Evolutionary conservation across 2,113 vertebrate genomes (phyloP).

Genomic region (Salvator merianae): DNA sequence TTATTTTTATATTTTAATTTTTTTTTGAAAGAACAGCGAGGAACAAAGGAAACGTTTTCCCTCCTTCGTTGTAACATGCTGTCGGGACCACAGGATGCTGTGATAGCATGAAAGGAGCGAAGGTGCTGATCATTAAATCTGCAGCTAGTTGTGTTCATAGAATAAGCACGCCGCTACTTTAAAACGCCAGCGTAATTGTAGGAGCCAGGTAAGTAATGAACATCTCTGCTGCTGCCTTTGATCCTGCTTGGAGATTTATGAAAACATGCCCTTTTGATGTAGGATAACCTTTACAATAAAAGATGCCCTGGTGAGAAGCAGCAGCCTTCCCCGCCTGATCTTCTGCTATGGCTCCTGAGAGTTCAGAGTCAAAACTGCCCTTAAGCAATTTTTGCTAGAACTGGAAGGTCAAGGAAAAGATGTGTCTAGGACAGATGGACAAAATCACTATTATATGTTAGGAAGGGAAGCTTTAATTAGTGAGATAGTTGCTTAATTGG

Average conservation of each 20-base stretch:
- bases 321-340: not conserved
- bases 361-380: not conserved
- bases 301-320: not conserved
- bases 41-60: constrained; percentile 7
- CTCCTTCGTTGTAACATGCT: not conserved
- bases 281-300: constrained; percentile 1
- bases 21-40: not conserved
- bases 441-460: not conserved
- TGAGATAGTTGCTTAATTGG: not conserved
- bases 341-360: not conserved
- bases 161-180: not conserved
- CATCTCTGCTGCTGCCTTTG: not conserved
- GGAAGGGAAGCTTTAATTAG: not conserved
- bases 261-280: not conserved
- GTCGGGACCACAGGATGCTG: constrained; percentile 25
- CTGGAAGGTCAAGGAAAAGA: not conserved
- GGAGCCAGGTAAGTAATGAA: not conserved
- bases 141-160: not conserved
- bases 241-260: not conserved
- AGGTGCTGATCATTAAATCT: not conserved
- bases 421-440: not conserved
- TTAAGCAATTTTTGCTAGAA: not conserved
- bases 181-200: not conserved
- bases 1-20: constrained; percentile 11
- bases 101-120: not conserved